phyloP scores from a whole-genome alignment of 2,797 vertebrate species.

The Neomorphus geoffroyi region DNA sequence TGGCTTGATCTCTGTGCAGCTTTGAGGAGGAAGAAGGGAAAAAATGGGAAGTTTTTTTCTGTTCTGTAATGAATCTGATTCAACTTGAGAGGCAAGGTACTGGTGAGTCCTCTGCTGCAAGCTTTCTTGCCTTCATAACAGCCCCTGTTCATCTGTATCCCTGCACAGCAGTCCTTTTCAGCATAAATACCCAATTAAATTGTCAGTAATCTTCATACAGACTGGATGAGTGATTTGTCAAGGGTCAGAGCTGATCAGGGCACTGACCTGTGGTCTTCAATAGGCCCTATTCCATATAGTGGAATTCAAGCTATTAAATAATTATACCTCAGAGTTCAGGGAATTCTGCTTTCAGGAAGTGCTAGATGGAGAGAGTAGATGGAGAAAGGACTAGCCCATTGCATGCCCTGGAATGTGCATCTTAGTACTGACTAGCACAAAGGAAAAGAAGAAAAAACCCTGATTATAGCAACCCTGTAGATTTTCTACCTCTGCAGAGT shows the following conservation, averaged over 20 bases:
- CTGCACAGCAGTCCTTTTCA: neutral
- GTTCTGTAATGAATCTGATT: neutral
- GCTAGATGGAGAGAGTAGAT: neutral
- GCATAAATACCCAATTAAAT: neutral
- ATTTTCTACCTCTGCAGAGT: neutral
- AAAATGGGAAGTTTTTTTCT: neutral
- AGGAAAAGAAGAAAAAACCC: neutral
- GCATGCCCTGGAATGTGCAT: neutral
- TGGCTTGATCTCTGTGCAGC: neutral
- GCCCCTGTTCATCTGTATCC: neutral
- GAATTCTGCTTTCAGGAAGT: neutral
- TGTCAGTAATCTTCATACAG: neutral
- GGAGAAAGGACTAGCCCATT: neutral
- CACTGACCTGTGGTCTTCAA: neutral
- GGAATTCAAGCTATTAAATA: neutral
- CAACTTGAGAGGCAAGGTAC: neutral
- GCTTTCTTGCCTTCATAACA: neutral
- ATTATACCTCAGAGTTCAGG: neutral
- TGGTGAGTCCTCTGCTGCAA: neutral
- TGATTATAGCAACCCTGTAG: neutral
- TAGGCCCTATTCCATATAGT: neutral
- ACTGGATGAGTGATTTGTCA: neutral
- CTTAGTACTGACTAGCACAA: neutral
- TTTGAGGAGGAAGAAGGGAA: neutral
- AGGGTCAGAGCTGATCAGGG: neutral